Evolutionary conservation across 1,140 invertebrate species (phyloP).

Genomic region (Cephus cinctus): DNA sequence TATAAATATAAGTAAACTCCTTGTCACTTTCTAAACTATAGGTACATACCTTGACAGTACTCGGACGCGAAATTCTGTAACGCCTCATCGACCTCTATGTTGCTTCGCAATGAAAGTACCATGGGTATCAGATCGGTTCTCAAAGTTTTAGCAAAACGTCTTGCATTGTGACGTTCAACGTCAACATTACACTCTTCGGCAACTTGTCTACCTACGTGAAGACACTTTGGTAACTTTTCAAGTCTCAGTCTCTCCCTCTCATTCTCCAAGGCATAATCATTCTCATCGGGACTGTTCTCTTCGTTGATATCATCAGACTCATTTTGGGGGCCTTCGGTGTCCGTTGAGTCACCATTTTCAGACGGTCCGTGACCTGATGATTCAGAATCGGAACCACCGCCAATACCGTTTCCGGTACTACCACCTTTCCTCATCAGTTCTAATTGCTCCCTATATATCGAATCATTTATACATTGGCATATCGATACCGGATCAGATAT

Average conservation of each 20-base stretch:
- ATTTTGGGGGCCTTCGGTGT: conserved; percentile 71
- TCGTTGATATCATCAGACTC: conserved; percentile 59
- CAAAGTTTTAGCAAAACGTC: conserved; percentile 73
- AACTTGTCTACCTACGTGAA: conserved; percentile 58
- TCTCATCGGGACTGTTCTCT: conserved; percentile 51
- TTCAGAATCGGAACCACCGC: conserved; percentile 58
- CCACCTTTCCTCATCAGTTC: conserved; percentile 58
- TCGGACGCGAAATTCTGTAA: conserved; percentile 89
- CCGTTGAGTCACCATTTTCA: conserved; percentile 48
- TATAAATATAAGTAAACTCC: neutral
- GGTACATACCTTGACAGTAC: conserved; percentile 75
- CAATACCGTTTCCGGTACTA: no score
- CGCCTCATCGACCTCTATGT: conserved; percentile 84
- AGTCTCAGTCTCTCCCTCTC: conserved; percentile 57
- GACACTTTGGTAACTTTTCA: conserved; percentile 66
- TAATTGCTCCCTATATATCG: conserved; percentile 47
- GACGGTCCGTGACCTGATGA: conserved; percentile 61
- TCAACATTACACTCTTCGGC: conserved; percentile 71
- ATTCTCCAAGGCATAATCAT: conserved; percentile 52
- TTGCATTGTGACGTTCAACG: conserved; percentile 75
- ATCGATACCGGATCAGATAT: neutral
- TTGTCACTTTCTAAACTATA: conserved; percentile 15
- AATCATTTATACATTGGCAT: neutral
- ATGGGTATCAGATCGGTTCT: conserved; percentile 70
- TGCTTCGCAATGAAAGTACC: conserved; percentile 68